phyloP scores from a whole-genome alignment of 1,140 invertebrate species.

The Monomorium pharaonis region DNA sequence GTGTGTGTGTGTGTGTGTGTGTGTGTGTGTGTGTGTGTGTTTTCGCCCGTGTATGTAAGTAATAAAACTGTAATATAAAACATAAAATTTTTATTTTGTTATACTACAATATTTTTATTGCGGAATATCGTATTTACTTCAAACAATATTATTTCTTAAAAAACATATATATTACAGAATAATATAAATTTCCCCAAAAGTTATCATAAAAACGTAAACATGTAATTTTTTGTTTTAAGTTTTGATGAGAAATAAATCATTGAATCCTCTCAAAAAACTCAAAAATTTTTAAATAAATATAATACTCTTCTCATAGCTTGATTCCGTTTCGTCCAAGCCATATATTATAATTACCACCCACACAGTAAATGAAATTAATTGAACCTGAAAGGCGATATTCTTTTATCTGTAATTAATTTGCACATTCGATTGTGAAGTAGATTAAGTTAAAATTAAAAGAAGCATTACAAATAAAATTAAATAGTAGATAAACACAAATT shows the following conservation, averaged over 20 bases:
- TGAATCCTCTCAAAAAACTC: neutral
- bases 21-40: neutral
- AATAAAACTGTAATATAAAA: conserved; percentile 9
- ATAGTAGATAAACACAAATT: neutral
- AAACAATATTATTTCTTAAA: conserved; percentile 5
- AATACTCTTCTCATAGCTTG: neutral
- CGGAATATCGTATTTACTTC: neutral
- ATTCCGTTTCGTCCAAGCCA: neutral
- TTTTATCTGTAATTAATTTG: neutral
- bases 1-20: neutral
- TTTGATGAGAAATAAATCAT: neutral
- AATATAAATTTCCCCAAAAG: neutral
- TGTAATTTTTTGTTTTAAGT: neutral
- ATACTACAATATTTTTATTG: neutral
- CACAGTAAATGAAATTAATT: conserved; percentile 19
- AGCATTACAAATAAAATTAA: conserved; percentile 5
- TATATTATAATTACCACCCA: neutral
- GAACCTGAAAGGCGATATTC: neutral
- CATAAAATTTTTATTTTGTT: neutral
- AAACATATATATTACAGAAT: neutral
- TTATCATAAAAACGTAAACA: neutral
- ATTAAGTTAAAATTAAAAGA: conserved; percentile 6
- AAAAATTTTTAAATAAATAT: neutral
- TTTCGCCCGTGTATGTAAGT: neutral
- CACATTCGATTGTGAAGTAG: neutral